Evolutionary conservation across 92 coral and sea anemone species (phyloP).

Genomic region (Bergia puertoricense): DNA sequence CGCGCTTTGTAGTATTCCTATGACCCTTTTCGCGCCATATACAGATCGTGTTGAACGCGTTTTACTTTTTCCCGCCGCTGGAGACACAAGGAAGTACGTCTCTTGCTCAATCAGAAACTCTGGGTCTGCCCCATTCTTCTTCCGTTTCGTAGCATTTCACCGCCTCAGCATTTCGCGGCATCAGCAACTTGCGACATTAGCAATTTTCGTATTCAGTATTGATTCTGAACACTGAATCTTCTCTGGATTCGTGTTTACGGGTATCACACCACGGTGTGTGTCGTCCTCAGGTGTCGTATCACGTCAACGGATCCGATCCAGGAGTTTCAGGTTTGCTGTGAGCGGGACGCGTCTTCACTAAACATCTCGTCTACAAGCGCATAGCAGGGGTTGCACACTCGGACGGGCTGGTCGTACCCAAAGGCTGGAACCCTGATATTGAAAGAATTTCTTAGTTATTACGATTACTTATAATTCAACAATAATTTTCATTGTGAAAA

Average conservation of each 20-base stretch:
- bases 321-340: not conserved
- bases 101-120: not conserved
- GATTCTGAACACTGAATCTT: not conserved
- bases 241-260: not conserved
- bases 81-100: not conserved
- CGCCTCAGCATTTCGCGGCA: not conserved
- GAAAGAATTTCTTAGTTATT: not conserved
- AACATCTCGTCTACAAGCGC: slow-evolving; percentile 97
- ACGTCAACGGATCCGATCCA: not conserved
- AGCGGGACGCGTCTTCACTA: slow-evolving; percentile 40
- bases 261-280: not conserved
- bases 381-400: slow-evolving; percentile 92
- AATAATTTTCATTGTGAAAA: no score
- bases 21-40: no score
- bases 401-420: slow-evolving; percentile 86
- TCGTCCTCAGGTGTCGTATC: not conserved
- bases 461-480: no score
- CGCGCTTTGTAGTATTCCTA: no score
- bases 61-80: no score
- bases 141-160: not conserved
- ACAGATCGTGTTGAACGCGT: no score
- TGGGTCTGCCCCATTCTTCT: not conserved
- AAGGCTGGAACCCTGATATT: slow-evolving; percentile 76
- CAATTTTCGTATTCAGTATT: not conserved
- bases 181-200: not conserved